Base-by-base conservation (phyloP, 2,888 invertebrate species). In the Leucophenga montana region DNA sequence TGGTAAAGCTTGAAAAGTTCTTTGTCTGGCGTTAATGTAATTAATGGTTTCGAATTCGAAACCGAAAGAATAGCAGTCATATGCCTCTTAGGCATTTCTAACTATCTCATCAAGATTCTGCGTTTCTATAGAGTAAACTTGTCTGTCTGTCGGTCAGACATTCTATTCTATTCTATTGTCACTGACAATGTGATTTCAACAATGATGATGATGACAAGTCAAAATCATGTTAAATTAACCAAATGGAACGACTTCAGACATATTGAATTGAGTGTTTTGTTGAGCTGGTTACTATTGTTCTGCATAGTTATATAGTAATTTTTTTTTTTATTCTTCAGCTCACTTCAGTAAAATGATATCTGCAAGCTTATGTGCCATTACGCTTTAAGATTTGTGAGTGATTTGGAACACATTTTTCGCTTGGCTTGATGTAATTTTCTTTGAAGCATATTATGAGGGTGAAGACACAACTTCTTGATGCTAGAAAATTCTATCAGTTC, bases 201-300 rank as follows among this genome's bases (percentile, higher is more conserved):
- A 67, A 61, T 67, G 48, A 67, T 74, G 71, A 69, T 61, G 67
- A 80, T 78, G 78, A 78, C 79, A 78, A 76, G 77, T 74, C 72
- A 76, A 85, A 86, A 85, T 86, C 86, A 85, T 86, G 84, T 86
- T 82, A 76, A 78, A 70, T 74, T 85, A 85, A 85, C 85, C 80
- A 82, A 75, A 75, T 77, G 85, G 84, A 85, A 85, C 70, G 70
- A 31, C 50, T 54, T 64, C 31, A 53, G 59, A 13, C 57, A 44
- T 13, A 27, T 44, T 59, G 27, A 59, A 57, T 22, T 5, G 18
- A 57, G 57, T 39, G 61, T 39, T 61, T 33, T 39, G 61, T 33
- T 39, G 61, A 61, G 44, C 18, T 16, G 20, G 16, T 61, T 39
- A 20, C 39, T 18, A 39, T 61, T 61, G 61, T 61, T 16, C 9